Percentiles rank a stretch among this genome's conserved stretches.
Evolutionary conservation across 2,113 vertebrate species (phyloP).

Genomic region (Peromyscus leucopus): DNA sequence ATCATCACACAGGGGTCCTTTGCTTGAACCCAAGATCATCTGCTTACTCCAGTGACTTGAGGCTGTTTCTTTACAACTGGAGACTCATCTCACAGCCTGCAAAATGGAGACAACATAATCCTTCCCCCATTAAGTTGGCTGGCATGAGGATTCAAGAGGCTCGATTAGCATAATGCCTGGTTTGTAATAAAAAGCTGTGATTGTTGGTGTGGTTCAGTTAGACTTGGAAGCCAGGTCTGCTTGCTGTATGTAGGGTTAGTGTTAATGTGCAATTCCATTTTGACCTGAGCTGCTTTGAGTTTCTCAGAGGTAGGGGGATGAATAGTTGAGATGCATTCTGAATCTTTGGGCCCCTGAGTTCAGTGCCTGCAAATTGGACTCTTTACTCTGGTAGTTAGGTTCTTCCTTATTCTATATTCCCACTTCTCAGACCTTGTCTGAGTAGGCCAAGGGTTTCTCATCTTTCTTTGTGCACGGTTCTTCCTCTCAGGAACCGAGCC

Average conservation of each 20-base stretch:
- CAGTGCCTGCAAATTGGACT: accelerated
- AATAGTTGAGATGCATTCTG: too few species aligned
- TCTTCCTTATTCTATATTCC: not conserved
- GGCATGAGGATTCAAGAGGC: not conserved
- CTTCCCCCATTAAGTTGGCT: not conserved
- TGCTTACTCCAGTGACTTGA: not conserved
- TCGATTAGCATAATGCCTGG: not conserved
- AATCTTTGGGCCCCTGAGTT: not conserved
- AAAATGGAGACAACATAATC: not conserved
- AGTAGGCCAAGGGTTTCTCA: not conserved
- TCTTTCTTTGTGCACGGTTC: not conserved
- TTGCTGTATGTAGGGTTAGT: not conserved
- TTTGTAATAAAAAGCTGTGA: not conserved
- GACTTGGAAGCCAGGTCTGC: not conserved
- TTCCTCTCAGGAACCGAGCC: not conserved
- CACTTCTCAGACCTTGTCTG: not conserved
- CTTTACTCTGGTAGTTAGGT: not conserved
- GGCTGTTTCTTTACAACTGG: not conserved
- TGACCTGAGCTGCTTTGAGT: not conserved
- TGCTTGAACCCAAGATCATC: not conserved
- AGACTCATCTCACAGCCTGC: conserved; percentile 28
- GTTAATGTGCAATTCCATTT: not conserved
- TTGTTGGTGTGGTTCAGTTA: not conserved
- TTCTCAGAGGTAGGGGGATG: not conserved
- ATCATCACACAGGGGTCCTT: not conserved